These are phyloP conservation scores for Tanypteryx hageni DNA, from an alignment of 2,888 invertebrate genomes.

Conservation along the genomic window DNA sequence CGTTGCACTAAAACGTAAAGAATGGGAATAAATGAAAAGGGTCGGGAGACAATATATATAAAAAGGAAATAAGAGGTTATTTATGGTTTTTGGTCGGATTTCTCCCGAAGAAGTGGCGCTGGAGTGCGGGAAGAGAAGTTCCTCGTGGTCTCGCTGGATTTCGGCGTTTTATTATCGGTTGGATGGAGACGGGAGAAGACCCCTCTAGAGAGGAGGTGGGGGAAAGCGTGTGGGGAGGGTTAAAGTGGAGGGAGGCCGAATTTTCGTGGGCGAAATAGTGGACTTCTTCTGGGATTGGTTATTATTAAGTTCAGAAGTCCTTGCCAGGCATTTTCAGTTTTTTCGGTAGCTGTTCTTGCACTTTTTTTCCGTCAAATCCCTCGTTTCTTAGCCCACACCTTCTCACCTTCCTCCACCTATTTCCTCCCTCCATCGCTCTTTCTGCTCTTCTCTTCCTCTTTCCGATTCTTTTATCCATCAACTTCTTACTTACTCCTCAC, in stretches of 20 bases:
- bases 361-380: not conserved
- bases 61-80: slow-evolving; percentile 38
- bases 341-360: slow-evolving; percentile 42
- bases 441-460: not conserved
- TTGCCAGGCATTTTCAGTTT: slow-evolving; percentile 56
- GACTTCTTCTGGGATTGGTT: slow-evolving; percentile 50
- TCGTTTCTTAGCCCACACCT: not conserved
- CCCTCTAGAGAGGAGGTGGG: not conserved
- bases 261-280: slow-evolving; percentile 15
- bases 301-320: slow-evolving; percentile 62
- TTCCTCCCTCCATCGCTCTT: not conserved
- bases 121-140: slow-evolving; percentile 8
- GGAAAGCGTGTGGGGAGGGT: not conserved
- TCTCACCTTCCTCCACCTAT: not conserved
- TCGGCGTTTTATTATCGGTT: slow-evolving; percentile 23
- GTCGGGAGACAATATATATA: slow-evolving; percentile 62
- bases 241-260: slow-evolving; percentile 23
- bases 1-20: slow-evolving; percentile 55
- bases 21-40: slow-evolving; percentile 58
- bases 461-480: not conserved
- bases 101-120: not conserved
- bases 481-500: not conserved
- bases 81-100: slow-evolving; percentile 44
- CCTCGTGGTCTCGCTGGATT: slow-evolving; percentile 40
- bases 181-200: slow-evolving; percentile 14